Percentiles rank a stretch among this genome's conserved stretches.
Evolutionary conservation across 2,888 invertebrate genomes (phyloP).

Genomic region (Kryphioiulus occultus): DNA sequence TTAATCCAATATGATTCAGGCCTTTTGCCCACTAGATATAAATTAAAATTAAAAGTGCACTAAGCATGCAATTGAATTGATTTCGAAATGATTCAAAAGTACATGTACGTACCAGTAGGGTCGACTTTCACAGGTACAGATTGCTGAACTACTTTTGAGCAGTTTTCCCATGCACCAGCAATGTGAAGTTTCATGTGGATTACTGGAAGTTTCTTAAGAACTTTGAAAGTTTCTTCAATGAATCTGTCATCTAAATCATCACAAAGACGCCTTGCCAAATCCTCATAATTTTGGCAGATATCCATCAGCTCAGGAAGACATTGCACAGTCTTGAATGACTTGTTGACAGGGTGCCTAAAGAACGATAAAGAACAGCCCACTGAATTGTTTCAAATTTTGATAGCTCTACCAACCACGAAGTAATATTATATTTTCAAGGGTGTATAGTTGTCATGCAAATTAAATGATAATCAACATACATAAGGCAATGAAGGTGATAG

Average conservation of each 20-base stretch:
- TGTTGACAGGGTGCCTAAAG: constrained; percentile 50
- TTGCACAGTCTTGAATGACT: not conserved
- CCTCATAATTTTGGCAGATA: constrained; percentile 63
- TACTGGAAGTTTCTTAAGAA: constrained; percentile 47
- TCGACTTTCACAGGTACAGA: not conserved
- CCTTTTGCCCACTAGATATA: not conserved
- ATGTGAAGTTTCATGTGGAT: constrained; percentile 13
- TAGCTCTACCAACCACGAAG: not conserved
- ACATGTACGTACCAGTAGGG: not conserved
- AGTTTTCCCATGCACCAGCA: not conserved
- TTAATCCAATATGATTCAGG: constrained; percentile 66
- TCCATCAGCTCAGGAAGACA: constrained; percentile 70
- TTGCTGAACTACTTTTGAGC: not conserved
- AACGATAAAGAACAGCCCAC: not conserved
- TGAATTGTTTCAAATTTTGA: not conserved
- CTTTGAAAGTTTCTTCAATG: constrained; percentile 69
- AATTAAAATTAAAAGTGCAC: not conserved
- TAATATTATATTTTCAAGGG: no score
- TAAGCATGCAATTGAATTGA: not conserved
- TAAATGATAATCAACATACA: constrained; percentile 50
- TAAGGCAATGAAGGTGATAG: constrained; percentile 61
- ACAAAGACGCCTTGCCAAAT: constrained; percentile 70
- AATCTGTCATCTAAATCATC: constrained; percentile 73
- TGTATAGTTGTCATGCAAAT: no score
- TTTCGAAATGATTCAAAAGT: not conserved